Evolutionary conservation across 2,888 invertebrate genomes (phyloP), one percentile per base, ranked within the genome.

Genomic region (Nipponacmea schrenckii): DNA sequence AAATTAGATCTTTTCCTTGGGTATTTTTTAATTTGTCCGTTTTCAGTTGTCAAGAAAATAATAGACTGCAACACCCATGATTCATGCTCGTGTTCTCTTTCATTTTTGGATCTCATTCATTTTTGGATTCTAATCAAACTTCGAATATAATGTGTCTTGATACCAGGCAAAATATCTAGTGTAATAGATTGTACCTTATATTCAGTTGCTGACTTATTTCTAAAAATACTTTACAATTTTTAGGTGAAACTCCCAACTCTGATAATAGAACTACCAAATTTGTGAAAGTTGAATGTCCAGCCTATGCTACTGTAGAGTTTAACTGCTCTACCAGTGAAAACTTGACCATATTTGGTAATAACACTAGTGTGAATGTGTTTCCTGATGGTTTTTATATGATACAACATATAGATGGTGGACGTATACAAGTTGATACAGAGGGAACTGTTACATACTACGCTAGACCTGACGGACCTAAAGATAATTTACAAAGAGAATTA

Each of bases 301-400:
- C 86, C 14, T 89, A 82, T 79, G 87, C 88, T 56, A 87, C 88
- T 14, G 83, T 88, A 27, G 85, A 86, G 78, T 88, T 88, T 76
- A 87, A 89, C 77, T 81, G 81, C 68, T 75, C 80, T 44, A 84
- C 86, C 4, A 84, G 85, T 72, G 85, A 88, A 68, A 87, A 85
- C 71, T 81, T 85, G 68, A 85, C 86, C n/a, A 83, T 85, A 64
- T 85, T 89, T 80, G 89, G 87, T 46, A 84, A 81, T 72, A 86
- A 86, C 8, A 85, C 85, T 17, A 82, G 83, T 39, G 78, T 88
- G 50, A 83, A 87, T 65, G 84, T 85, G 12, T 85, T 85, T 77
- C 84, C 86, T 15, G 84, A 84, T 74, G 86, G 87, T 17, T 85
- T 81, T 72, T 88, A 88, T 74, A 83, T 85, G 76, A 67, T 88